Evolutionary conservation across 2,888 invertebrate species (phyloP).

Genomic region (Aspidiotus rigidus): DNA sequence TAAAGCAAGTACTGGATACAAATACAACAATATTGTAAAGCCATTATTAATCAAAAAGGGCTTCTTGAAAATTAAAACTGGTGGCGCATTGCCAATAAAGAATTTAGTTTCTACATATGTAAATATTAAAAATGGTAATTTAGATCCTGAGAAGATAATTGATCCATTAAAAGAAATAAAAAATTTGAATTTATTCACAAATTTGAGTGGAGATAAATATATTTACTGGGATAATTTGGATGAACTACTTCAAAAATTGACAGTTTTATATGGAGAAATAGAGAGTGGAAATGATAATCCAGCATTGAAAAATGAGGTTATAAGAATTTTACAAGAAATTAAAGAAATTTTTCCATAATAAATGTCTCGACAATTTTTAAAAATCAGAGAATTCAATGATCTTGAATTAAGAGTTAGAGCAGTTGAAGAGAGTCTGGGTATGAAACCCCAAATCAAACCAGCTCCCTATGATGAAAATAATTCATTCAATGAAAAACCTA

Average conservation of each 20-base stretch:
- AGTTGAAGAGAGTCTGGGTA: not conserved
- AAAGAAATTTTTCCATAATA: not conserved
- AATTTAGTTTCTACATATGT: not conserved
- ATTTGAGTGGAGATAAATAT: not conserved
- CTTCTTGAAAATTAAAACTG: not conserved
- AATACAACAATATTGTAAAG: too few relatives aligned
- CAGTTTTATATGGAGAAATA: too few relatives aligned
- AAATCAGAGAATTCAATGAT: not conserved
- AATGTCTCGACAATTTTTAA: not conserved
- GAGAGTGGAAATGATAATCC: constrained; percentile 8
- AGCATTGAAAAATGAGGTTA: constrained; percentile 4
- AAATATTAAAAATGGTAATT: not conserved
- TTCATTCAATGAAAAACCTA: not conserved
- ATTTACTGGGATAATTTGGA: constrained; percentile 9
- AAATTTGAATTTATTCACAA: not conserved
- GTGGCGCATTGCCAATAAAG: not conserved
- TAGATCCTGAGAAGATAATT: not conserved
- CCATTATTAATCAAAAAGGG: not conserved
- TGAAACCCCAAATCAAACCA: not conserved
- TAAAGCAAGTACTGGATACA: too few relatives aligned
- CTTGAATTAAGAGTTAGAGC: not conserved
- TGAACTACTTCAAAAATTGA: not conserved
- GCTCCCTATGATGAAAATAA: not conserved
- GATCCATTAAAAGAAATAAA: not conserved
- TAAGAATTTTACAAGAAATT: constrained; percentile 18